Conservation (phyloP, 2,113 vertebrate species). For the Heptranchias perlo region DNA sequence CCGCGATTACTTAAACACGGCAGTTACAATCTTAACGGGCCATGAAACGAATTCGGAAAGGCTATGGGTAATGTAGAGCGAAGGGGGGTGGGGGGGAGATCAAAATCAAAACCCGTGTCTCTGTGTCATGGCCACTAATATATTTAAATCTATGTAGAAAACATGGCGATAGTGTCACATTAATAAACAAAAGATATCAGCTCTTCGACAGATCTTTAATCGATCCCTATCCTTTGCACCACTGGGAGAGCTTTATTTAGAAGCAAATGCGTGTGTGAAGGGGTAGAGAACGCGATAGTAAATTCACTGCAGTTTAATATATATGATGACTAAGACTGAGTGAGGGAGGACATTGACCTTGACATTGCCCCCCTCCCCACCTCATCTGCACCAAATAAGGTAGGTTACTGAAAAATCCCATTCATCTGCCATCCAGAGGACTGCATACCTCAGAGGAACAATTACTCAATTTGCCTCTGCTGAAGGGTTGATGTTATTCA, state of each 20-base stretch:
- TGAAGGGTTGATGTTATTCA: not conserved
- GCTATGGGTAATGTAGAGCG: not conserved
- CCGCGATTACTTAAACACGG: not conserved
- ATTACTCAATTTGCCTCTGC: not conserved
- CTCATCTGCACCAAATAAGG: not conserved
- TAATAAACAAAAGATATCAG: not conserved
- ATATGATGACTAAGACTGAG: not conserved
- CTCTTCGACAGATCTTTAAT: slow-evolving; percentile 25
- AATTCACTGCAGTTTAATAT: not conserved
- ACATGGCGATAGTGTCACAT: not conserved
- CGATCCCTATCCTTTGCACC: too few relatives aligned
- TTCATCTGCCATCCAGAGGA: not conserved
- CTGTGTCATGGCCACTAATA: not conserved
- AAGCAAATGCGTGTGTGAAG: not conserved
- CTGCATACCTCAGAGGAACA: not conserved
- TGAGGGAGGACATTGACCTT: too few relatives aligned
- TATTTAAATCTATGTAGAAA: slow-evolving; percentile 30
- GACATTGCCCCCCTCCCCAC: not conserved
- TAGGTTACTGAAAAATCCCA: not conserved
- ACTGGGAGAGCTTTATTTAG: not conserved
- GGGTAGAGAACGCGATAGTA: not conserved
- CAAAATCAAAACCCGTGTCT: not conserved
- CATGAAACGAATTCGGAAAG: not conserved
- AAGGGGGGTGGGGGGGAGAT: not conserved
- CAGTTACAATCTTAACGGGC: not conserved